Evolutionary conservation across 2,797 vertebrate species (phyloP).

Genomic region (Adrianichthys oophorus): DNA sequence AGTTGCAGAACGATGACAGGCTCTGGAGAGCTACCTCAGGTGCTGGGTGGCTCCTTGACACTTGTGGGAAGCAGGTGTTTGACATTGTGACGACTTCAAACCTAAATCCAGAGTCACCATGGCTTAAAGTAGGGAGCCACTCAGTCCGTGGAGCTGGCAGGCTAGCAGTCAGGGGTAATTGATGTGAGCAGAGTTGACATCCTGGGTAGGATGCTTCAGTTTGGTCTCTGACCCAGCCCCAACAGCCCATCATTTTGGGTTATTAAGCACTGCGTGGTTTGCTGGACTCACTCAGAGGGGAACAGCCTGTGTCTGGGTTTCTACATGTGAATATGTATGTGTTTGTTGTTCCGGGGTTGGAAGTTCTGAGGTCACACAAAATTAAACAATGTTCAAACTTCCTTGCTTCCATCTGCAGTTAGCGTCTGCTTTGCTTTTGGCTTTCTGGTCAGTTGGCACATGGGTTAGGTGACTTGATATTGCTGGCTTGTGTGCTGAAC

Average conservation of each 20-base stretch:
- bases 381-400: conserved; percentile 37
- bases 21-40: conserved; percentile 29
- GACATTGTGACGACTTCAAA: conserved; percentile 52
- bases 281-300: conserved; percentile 67
- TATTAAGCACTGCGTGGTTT: conserved; percentile 77
- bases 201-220: conserved; percentile 77
- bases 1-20: conserved; percentile 28
- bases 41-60: conserved; percentile 54
- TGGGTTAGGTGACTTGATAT: conserved; percentile 63
- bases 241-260: conserved; percentile 81
- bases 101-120: conserved; percentile 60
- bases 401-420: conserved; percentile 42
- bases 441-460: conserved; percentile 60
- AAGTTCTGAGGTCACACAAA: conserved; percentile 33
- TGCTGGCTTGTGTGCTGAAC: conserved; percentile 53
- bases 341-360: conserved; percentile 18
- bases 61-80: conserved; percentile 56
- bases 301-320: conserved; percentile 59
- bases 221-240: conserved; percentile 78
- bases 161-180: conserved; percentile 74
- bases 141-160: conserved; percentile 58
- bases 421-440: conserved; percentile 47
- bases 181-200: conserved; percentile 80
- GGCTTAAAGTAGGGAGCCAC: conserved; percentile 54
- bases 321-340: conserved; percentile 62